Evolutionary conservation across 2,797 vertebrate genomes (phyloP).

Genomic region (Scomberomorus guttatus): DNA sequence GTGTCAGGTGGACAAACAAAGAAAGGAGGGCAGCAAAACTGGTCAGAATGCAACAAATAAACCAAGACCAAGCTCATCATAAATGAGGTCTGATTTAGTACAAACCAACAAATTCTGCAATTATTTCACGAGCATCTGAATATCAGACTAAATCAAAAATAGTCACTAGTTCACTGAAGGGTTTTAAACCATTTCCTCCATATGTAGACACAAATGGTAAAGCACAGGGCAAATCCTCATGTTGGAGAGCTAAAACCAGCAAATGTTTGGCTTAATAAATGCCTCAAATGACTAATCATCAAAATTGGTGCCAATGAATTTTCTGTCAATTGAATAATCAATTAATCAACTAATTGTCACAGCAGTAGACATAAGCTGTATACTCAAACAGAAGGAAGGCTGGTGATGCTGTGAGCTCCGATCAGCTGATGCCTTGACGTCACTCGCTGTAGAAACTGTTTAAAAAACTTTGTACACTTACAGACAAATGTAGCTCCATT

Average conservation of each 20-base stretch:
- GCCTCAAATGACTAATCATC: neutral
- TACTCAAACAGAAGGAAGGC: no score
- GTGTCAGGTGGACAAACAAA: constrained; percentile 64
- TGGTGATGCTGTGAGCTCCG: no score
- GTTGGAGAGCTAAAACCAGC: neutral
- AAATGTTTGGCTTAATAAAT: neutral
- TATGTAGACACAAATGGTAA: neutral
- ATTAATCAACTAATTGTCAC: no score
- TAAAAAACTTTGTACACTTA: no score
- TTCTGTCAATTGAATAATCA: no score
- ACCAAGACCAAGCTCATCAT: no score
- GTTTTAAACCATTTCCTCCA: constrained; percentile 8
- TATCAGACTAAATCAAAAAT: neutral
- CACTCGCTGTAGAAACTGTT: no score
- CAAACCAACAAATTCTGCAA: neutral
- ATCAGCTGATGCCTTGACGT: no score
- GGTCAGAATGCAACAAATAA: neutral
- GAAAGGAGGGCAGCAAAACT: constrained; percentile 15
- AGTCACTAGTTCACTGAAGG: neutral
- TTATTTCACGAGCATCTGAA: neutral
- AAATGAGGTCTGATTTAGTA: neutral
- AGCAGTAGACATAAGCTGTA: no score
- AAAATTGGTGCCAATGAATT: no score
- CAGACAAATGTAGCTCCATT: no score
- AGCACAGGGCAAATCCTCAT: neutral